Base-by-base conservation (phyloP, 2,113 vertebrate species). In the Chaetodon auriga region DNA sequence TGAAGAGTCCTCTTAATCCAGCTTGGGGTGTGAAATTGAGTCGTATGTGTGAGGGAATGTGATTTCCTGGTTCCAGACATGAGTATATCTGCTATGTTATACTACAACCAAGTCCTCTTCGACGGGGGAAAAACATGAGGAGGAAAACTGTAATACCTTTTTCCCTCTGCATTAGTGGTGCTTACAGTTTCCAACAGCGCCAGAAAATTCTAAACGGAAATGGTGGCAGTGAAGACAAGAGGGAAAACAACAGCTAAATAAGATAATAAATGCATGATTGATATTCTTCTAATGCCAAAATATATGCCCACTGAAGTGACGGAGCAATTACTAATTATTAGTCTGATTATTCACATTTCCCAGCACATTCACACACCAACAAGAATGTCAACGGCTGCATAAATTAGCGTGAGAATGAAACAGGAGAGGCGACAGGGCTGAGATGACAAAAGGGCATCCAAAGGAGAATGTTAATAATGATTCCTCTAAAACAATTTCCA, bases 401-500 rank as follows among this genome's bases (percentile, higher is more conserved):
- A 92, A 87, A 92, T 94, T 92, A 91, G 80, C 30, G 57, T 75
- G 83, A 88, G 80, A 90, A 88, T 89, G 90, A 89, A 87, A 85
- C 84, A 65, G 84, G 64, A 78, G 87, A 90, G 90, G 74, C 76
- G 80, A 84, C 77, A 77, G 75, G 74, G 87, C 88, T 86, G 89
- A 91, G 92, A 91, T 91, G 94, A 94, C 90, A 93, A 96, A 95
- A 95, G 94, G 94, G 93, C 94, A 95, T 94, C 92, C 92, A 95
- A 95, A 95, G 95, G 95, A 95, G 95, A 95, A 95, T 93, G 92
- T 95, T 95, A 94, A 96, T 95, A 94, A 95, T 93, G 92, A 96
- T 94, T 94, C 94, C 94, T 91, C 94, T 94, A 95, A 96, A 96
- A 95, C 94, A 96, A 95, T 95, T 96, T 95, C 93, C 94, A 95